phyloP scores from a whole-genome alignment of 2,797 vertebrate species.

The Merluccius polli region DNA sequence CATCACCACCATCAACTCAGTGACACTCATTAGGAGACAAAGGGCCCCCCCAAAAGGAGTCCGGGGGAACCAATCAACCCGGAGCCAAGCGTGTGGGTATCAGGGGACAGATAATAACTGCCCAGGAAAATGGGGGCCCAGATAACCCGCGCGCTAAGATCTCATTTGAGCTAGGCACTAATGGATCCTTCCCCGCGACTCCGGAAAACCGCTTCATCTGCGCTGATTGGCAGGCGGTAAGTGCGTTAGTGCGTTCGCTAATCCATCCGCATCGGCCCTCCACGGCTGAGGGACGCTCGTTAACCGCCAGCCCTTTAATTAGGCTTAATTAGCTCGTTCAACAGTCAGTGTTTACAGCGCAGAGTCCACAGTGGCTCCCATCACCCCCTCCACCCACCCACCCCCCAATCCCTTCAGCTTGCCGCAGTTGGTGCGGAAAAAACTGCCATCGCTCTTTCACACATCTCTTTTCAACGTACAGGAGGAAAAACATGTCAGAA shows the following conservation, averaged over 20 bases:
- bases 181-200: conserved; percentile 73
- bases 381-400: conserved; percentile 31
- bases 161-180: conserved; percentile 72
- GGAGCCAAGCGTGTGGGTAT: conserved; percentile 67
- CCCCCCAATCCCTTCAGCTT: conserved; percentile 1
- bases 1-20: conserved; percentile 68
- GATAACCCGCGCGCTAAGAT: conserved; percentile 68
- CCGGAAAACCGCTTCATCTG: conserved; percentile 74
- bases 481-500: neutral
- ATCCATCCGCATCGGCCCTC: conserved; percentile 72
- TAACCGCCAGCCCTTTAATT: conserved; percentile 73
- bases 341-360: conserved; percentile 61
- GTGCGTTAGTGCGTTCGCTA: conserved; percentile 60
- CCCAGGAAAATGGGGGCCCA: conserved; percentile 69
- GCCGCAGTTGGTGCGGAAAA: neutral
- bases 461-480: neutral
- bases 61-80: conserved; percentile 66
- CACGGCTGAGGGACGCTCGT: conserved; percentile 67
- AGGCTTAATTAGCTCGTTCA: conserved; percentile 73
- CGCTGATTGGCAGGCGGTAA: conserved; percentile 74
- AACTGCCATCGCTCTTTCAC: neutral
- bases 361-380: conserved; percentile 35
- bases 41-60: conserved; percentile 50
- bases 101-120: conserved; percentile 74
- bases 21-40: conserved; percentile 68